These are phyloP conservation scores for Callipepla californica DNA, from an alignment of 2,113 vertebrate species.

Conservation along the genomic window DNA sequence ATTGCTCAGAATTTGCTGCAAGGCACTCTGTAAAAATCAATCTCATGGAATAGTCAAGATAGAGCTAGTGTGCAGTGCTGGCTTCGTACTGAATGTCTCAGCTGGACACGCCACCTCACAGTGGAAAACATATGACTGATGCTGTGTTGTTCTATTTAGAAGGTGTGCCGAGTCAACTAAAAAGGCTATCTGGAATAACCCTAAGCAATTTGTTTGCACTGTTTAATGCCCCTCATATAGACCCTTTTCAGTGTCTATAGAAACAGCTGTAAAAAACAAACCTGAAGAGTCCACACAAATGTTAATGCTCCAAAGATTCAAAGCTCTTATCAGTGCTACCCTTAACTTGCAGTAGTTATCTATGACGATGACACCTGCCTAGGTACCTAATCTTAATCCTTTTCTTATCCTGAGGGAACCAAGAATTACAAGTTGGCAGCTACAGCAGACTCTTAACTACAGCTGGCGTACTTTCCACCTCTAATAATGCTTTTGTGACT, in stretches of 20 bases:
- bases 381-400: background rate
- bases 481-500: constrained; percentile 21
- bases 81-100: background rate
- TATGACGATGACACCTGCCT: background rate
- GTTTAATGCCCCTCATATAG: background rate
- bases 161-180: background rate
- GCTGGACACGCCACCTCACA: background rate
- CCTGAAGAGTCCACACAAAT: background rate
- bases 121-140: background rate
- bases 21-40: background rate
- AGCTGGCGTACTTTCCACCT: constrained; percentile 39
- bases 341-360: background rate
- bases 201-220: background rate
- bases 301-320: background rate
- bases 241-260: background rate
- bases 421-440: background rate
- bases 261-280: background rate
- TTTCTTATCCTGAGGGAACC: background rate
- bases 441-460: background rate
- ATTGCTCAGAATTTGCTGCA: background rate
- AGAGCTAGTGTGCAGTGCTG: background rate
- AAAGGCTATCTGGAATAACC: background rate
- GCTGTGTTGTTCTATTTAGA: background rate
- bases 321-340: background rate
- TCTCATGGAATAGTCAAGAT: background rate